phyloP scores from a whole-genome alignment of 1,140 invertebrate species.

The Ceratitis capitata region DNA sequence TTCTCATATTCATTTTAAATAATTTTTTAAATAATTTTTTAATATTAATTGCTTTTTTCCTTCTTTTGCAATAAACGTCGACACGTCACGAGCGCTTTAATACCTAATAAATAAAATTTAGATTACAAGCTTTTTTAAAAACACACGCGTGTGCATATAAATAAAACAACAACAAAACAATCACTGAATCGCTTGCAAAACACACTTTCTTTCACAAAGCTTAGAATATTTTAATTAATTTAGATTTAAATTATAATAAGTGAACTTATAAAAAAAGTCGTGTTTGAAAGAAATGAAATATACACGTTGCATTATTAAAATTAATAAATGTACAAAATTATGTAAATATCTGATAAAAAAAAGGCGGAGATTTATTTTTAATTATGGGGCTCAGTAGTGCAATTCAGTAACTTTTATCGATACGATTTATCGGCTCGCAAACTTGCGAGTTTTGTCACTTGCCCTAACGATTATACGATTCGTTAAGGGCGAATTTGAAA shows the following conservation, averaged over 20 bases:
- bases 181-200: not conserved
- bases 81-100: not conserved
- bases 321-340: conserved; percentile 32
- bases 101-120: not conserved
- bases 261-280: not conserved
- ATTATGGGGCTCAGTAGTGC: too few species aligned
- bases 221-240: not conserved
- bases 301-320: not conserved
- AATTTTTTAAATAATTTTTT: not conserved
- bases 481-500: too few species aligned
- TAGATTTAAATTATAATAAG: not conserved
- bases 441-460: too few species aligned
- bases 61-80: not conserved
- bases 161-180: not conserved
- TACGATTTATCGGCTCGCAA: too few species aligned
- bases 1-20: too few species aligned
- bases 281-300: not conserved
- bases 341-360: conserved; percentile 15
- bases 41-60: too few species aligned
- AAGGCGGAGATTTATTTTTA: not conserved
- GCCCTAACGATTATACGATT: too few species aligned
- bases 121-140: not conserved
- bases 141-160: not conserved
- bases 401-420: too few species aligned
- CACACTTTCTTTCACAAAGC: not conserved